These are phyloP conservation scores for Lysandra bellargus DNA, from an alignment of 2,888 invertebrate genomes.

Conservation along the genomic window DNA sequence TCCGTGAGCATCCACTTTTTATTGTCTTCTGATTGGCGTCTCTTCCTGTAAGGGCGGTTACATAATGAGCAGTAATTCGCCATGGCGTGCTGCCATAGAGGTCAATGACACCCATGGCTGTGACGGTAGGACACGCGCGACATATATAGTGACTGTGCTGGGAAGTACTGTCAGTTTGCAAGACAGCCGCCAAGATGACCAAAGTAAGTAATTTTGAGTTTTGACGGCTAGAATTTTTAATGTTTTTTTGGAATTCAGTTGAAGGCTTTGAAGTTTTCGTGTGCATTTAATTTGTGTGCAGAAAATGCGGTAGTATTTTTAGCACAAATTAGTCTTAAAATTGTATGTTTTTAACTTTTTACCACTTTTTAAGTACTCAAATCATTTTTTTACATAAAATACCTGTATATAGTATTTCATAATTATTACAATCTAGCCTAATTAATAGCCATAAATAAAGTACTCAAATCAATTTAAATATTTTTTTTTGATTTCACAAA, in stretches of 20 bases:
- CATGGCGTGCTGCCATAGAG: conserved; percentile 46
- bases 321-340: too few relatives aligned
- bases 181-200: conserved; percentile 45
- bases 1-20: background rate
- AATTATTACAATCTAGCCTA: too few relatives aligned
- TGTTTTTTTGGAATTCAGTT: background rate
- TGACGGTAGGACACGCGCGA: conserved; percentile 55
- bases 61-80: conserved; percentile 29
- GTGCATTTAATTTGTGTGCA: too few relatives aligned
- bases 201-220: conserved; percentile 26
- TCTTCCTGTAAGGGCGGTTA: conserved; percentile 25
- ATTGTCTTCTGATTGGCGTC: background rate
- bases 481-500: too few relatives aligned
- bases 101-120: conserved; percentile 64
- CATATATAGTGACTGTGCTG: conserved; percentile 57
- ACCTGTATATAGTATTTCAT: too few relatives aligned
- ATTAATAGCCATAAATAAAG: too few relatives aligned
- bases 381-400: too few relatives aligned
- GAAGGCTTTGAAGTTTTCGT: background rate
- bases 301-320: too few relatives aligned
- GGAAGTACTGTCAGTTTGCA: conserved; percentile 33
- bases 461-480: too few relatives aligned
- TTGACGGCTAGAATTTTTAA: background rate
- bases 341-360: too few relatives aligned
- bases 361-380: too few relatives aligned